A percentile compares a stretch with the other conserved stretches of the same genome.
phyloP scores from a whole-genome alignment of 2,888 invertebrate genomes.

The Ischnus inquisitorius region DNA sequence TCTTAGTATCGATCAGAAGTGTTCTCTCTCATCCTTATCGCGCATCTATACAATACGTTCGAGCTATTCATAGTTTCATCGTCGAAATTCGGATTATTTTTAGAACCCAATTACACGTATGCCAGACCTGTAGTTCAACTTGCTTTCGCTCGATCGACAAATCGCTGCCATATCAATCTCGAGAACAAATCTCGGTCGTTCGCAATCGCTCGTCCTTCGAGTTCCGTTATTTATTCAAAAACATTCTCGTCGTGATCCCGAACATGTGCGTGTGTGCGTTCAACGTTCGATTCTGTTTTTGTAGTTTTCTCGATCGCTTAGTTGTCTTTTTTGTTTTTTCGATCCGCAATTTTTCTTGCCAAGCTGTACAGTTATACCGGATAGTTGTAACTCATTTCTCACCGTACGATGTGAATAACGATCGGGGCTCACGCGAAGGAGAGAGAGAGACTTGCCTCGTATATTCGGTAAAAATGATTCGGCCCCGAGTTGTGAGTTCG shows the following conservation, averaged over 20 bases:
- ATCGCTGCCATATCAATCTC: too few relatives aligned
- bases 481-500: not conserved
- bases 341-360: conserved; percentile 3
- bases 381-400: not conserved
- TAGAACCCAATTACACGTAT: too few relatives aligned
- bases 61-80: too few relatives aligned
- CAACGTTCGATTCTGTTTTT: not conserved
- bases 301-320: not conserved
- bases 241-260: too few relatives aligned
- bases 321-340: conserved; percentile 1
- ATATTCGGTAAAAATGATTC: not conserved
- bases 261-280: too few relatives aligned
- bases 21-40: too few relatives aligned
- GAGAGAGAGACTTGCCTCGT: not conserved
- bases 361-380: not conserved
- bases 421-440: not conserved
- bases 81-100: too few relatives aligned
- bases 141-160: too few relatives aligned
- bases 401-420: not conserved
- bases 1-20: not conserved
- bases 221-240: not conserved
- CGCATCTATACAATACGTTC: too few relatives aligned
- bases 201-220: not conserved
- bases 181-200: not conserved
- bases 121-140: too few relatives aligned